These are phyloP conservation scores for Ecliptopera silaceata DNA, from an alignment of 2,888 invertebrate genomes.

Conservation along the genomic window DNA sequence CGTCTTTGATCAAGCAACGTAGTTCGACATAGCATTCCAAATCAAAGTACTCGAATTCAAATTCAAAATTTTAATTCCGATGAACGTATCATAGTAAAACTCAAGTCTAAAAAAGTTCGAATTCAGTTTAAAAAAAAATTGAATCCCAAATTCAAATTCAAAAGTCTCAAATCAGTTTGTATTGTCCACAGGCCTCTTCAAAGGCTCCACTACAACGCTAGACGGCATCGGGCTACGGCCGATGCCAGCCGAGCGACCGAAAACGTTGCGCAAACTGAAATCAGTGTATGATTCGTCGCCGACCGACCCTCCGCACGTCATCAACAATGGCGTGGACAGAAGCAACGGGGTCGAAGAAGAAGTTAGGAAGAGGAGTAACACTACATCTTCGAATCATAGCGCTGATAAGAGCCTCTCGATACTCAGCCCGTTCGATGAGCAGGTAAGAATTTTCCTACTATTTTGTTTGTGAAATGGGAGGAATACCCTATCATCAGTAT, in stretches of 20 bases:
- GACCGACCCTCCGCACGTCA: constrained; percentile 51
- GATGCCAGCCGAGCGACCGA: constrained; percentile 87
- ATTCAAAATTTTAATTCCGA: too few species aligned
- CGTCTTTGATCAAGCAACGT: too few species aligned
- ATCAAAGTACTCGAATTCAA: too few species aligned
- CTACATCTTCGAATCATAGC: constrained; percentile 71
- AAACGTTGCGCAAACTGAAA: constrained; percentile 88
- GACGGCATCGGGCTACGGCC: constrained; percentile 84
- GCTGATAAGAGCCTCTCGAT: constrained; percentile 81
- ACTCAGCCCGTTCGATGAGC: constrained; percentile 95
- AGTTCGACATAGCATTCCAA: too few species aligned
- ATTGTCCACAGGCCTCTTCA: constrained; percentile 88
- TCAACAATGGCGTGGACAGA: constrained; percentile 73
- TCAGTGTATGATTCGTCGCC: constrained; percentile 86
- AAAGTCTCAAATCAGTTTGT: constrained; percentile 4
- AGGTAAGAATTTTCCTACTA: constrained; percentile 52
- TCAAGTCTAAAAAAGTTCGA: too few species aligned
- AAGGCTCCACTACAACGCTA: constrained; percentile 89
- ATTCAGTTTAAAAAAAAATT: too few species aligned
- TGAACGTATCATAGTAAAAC: too few species aligned
- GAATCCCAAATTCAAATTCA: too few species aligned
- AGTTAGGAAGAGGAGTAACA: constrained; percentile 73
- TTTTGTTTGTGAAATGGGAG: too few species aligned
- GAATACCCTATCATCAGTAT: too few species aligned
- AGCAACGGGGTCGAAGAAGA: constrained; percentile 77